phyloP scores from a whole-genome alignment of 1,140 invertebrate species.

The Drosophila albomicans region DNA sequence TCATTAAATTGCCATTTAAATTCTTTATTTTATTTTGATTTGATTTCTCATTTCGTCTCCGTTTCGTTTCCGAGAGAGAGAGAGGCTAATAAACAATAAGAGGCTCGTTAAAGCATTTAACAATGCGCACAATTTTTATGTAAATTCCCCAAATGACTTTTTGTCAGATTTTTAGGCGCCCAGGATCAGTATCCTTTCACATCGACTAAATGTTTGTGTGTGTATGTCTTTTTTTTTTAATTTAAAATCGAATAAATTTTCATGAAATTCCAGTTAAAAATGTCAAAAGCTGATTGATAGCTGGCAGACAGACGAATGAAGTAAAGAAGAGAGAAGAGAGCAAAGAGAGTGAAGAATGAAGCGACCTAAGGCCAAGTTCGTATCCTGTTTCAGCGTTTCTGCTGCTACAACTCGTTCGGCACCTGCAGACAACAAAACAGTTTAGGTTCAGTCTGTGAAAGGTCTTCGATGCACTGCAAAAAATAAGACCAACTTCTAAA shows the following conservation, averaged over 20 bases:
- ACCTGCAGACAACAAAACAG: constrained; percentile 51
- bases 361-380: constrained; percentile 49
- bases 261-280: constrained; percentile 82
- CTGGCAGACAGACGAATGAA: constrained; percentile 67
- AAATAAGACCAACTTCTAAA: too few species aligned
- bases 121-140: constrained; percentile 68
- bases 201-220: constrained; percentile 11
- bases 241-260: constrained; percentile 84
- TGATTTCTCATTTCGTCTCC: constrained; percentile 33
- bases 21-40: constrained; percentile 72
- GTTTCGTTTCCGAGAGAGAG: background rate
- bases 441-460: background rate
- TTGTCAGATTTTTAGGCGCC: constrained; percentile 58
- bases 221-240: constrained; percentile 56
- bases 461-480: background rate
- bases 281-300: constrained; percentile 84
- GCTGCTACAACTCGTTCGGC: constrained; percentile 41
- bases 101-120: constrained; percentile 53
- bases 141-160: constrained; percentile 76
- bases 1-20: constrained; percentile 83
- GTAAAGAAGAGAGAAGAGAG: background rate
- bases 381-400: constrained; percentile 70
- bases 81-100: constrained; percentile 56
- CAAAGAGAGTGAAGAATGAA: background rate
- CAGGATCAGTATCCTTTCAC: constrained; percentile 44